Conservation (phyloP, 2,797 vertebrate genomes). For the Muscicapa comitata region DNA sequence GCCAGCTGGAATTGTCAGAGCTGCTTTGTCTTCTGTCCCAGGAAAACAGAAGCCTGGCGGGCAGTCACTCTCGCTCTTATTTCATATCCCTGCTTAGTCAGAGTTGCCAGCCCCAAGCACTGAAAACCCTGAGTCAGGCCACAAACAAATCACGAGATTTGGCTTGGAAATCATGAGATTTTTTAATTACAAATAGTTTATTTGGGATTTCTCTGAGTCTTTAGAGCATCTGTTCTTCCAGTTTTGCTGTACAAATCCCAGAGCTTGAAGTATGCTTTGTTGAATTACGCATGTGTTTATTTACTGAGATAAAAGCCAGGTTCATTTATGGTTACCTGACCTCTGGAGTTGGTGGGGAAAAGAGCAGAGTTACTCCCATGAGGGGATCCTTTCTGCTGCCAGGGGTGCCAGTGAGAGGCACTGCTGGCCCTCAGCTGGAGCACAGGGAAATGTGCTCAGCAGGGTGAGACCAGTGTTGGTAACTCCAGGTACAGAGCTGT, state of each 20-base stretch:
- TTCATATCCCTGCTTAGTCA: conserved; percentile 62
- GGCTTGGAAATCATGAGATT: conserved; percentile 44
- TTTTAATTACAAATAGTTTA: conserved; percentile 36
- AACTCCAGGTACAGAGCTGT: not conserved
- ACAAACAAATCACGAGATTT: conserved; percentile 55
- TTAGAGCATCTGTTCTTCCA: not conserved
- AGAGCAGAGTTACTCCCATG: not conserved
- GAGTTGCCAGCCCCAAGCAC: conserved; percentile 45
- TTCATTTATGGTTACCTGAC: conserved; percentile 1
- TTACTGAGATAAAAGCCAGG: not conserved
- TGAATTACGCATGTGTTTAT: not conserved
- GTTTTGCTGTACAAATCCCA: not conserved
- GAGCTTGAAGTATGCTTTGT: not conserved
- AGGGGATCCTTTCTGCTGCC: not conserved
- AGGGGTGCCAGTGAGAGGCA: not conserved
- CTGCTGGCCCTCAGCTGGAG: not conserved
- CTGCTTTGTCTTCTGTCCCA: conserved; percentile 65
- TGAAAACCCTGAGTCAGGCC: conserved; percentile 62
- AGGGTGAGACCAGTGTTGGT: not conserved
- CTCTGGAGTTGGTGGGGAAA: not conserved
- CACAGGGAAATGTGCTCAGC: not conserved
- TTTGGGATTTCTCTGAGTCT: conserved; percentile 12
- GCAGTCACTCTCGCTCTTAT: conserved; percentile 54
- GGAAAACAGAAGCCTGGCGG: conserved; percentile 59
- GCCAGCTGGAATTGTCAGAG: conserved; percentile 65